phyloP scores from a whole-genome alignment of 2,797 vertebrate species.

The Halcyon leucocephala region DNA sequence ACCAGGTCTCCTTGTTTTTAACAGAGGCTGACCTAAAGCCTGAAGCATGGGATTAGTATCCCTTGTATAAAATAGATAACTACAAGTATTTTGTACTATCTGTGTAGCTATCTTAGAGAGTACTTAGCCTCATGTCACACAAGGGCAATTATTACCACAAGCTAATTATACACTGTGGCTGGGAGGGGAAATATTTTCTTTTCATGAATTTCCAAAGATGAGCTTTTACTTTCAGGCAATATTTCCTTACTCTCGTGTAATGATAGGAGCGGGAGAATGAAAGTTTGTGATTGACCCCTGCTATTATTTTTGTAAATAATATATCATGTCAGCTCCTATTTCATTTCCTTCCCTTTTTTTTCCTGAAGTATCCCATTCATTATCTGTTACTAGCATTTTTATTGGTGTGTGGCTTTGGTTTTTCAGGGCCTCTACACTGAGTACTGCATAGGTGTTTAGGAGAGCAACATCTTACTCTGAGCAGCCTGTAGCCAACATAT shows the following conservation, averaged over 20 bases:
- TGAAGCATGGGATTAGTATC: neutral
- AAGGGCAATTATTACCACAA: neutral
- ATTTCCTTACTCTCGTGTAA: neutral
- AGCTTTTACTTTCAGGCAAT: neutral
- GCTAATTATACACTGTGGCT: neutral
- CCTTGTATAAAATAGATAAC: neutral
- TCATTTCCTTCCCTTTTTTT: neutral
- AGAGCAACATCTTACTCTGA: neutral
- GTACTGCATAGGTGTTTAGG: neutral
- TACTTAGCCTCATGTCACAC: neutral
- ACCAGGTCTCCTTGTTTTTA: slow-evolving; percentile 6
- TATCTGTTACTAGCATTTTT: neutral
- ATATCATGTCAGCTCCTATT: neutral
- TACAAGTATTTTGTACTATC: neutral
- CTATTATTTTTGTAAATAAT: neutral
- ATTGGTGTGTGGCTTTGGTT: neutral
- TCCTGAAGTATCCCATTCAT: neutral
- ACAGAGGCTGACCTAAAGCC: neutral
- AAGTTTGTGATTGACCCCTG: neutral
- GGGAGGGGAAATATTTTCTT: neutral
- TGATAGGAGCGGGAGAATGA: neutral
- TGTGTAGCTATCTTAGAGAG: neutral
- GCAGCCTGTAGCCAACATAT: neutral
- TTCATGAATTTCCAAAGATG: neutral
- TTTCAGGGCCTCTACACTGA: neutral